Evolutionary conservation across 2,888 invertebrate species (phyloP).

Genomic region (Neoscelio sp.): DNA sequence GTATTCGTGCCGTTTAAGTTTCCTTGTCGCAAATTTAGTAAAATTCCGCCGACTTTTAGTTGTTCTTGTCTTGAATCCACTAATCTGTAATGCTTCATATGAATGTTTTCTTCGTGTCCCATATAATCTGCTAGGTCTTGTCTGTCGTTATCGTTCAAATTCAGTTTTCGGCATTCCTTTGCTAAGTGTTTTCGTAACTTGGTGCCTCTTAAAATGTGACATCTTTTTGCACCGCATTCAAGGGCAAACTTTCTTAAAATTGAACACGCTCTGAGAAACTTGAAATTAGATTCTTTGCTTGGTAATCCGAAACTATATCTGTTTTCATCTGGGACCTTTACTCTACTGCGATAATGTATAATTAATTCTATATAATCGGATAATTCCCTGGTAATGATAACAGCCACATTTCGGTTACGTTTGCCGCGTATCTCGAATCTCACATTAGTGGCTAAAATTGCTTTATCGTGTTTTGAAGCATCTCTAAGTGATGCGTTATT

Average conservation of each 20-base stretch:
- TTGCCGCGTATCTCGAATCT: conserved; percentile 23
- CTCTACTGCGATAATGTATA: conserved; percentile 2
- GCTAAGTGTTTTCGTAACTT: not conserved
- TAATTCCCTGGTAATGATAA: conserved; percentile 2
- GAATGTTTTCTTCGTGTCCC: conserved; percentile 8
- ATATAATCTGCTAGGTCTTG: conserved; percentile 6
- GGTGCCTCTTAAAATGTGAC: not conserved
- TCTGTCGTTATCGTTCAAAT: conserved; percentile 3
- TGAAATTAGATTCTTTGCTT: not conserved
- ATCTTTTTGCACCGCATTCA: conserved; percentile 4
- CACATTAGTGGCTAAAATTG: not conserved
- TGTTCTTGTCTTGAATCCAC: conserved; percentile 1
- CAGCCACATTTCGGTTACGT: conserved; percentile 6
- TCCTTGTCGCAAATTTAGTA: not conserved
- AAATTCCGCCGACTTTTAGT: conserved; percentile 1
- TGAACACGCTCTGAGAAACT: too few relatives aligned
- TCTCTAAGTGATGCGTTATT: too few relatives aligned
- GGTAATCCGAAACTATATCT: conserved; percentile 18
- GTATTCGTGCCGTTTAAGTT: too few relatives aligned
- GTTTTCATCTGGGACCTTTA: conserved; percentile 15
- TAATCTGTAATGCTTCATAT: conserved; percentile 10
- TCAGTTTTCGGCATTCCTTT: not conserved
- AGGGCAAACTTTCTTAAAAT: not conserved
- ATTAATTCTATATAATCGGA: conserved; percentile 13
- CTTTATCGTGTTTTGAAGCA: conserved; percentile 7